phyloP scores from a whole-genome alignment of 2,888 invertebrate genomes.

The Nycteola revayana region DNA sequence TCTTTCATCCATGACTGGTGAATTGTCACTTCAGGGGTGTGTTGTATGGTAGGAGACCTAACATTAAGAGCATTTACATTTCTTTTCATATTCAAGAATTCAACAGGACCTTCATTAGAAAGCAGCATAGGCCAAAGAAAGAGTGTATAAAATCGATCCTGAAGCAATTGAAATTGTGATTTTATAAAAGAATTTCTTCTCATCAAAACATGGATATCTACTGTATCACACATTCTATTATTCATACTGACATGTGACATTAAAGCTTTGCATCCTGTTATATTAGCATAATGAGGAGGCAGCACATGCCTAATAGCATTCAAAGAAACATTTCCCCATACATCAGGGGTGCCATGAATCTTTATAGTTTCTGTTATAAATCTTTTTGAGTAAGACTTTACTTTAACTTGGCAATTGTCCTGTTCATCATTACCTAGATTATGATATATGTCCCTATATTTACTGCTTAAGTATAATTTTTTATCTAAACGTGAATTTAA shows the following conservation, averaged over 20 bases:
- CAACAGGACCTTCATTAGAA: constrained; percentile 41
- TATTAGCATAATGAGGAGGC: constrained; percentile 59
- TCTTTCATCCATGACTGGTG: constrained; percentile 17
- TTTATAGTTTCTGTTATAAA: constrained; percentile 19
- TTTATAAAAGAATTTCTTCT: constrained; percentile 43
- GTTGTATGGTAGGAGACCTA: constrained; percentile 13
- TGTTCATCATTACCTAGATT: constrained; percentile 32
- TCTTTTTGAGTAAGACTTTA: constrained; percentile 60
- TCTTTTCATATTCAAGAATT: constrained; percentile 1
- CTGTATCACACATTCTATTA: constrained; percentile 13
- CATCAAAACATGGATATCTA: constrained; percentile 35
- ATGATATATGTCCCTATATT: constrained; percentile 35
- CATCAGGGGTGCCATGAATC: constrained; percentile 36
- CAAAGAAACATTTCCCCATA: constrained; percentile 50
- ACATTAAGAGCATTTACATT: constrained; percentile 10
- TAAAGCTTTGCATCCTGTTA: constrained; percentile 57
- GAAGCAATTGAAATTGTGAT: constrained; percentile 38
- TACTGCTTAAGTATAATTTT: constrained; percentile 37
- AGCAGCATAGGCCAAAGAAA: constrained; percentile 63
- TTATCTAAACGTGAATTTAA: constrained; percentile 50
- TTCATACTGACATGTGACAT: constrained; percentile 38
- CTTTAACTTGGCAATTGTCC: constrained; percentile 30
- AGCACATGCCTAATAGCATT: constrained; percentile 42
- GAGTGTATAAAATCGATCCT: constrained; percentile 52
- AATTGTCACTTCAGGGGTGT: constrained; percentile 22